These are phyloP conservation scores for Napeogenes sylphis DNA, from an alignment of 2,888 invertebrate species.

Conservation along the genomic window DNA sequence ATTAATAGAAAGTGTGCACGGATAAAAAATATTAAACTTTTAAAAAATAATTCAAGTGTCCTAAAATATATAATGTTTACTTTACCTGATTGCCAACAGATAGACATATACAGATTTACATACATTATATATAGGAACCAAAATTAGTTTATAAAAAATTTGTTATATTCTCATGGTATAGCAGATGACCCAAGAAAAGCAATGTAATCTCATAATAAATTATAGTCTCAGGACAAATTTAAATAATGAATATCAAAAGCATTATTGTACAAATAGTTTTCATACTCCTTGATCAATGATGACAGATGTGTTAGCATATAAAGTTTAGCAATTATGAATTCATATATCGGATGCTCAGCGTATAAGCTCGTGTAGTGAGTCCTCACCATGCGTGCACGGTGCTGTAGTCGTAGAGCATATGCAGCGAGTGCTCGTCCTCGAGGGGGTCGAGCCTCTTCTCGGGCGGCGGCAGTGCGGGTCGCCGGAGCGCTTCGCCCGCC, in stretches of 20 bases:
- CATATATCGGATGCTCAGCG: neutral
- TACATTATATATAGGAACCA: conserved; percentile 33
- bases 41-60: conserved; percentile 41
- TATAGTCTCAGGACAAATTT: neutral
- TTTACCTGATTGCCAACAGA: conserved; percentile 36
- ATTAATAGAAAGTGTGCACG: neutral
- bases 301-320: neutral
- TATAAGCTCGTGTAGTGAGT: conserved; percentile 5
- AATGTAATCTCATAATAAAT: neutral
- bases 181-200: neutral
- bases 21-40: conserved; percentile 24
- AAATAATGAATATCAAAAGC: neutral
- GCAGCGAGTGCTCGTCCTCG: conserved; percentile 88
- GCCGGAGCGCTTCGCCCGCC: conserved; percentile 73
- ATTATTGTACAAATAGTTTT: neutral
- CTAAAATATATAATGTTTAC: conserved; percentile 21
- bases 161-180: neutral
- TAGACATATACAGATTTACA: conserved; percentile 31
- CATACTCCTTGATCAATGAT: neutral
- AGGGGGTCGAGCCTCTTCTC: conserved; percentile 87
- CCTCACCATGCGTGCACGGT: conserved; percentile 89
- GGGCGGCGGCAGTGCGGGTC: conserved; percentile 87
- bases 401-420: conserved; percentile 93
- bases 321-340: neutral
- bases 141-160: conserved; percentile 40